A percentile compares a stretch with the other conserved stretches of the same genome.
These are phyloP conservation scores for Clarias batrachus DNA, from an alignment of 2,113 vertebrate species.

Conservation along the genomic window DNA sequence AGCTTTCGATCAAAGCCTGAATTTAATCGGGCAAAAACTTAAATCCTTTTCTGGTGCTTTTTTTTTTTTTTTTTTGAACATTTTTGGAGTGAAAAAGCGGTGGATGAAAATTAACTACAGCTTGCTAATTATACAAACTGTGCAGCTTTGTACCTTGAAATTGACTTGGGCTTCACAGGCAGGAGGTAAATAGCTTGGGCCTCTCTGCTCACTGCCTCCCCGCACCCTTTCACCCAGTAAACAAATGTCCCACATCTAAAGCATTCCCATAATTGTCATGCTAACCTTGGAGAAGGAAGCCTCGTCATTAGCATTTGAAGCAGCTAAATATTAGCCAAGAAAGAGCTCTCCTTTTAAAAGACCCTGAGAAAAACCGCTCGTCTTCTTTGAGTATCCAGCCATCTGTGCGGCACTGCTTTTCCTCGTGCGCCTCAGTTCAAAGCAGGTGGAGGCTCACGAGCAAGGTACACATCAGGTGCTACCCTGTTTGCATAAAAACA, in stretches of 20 bases:
- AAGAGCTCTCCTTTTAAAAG: constrained; percentile 89
- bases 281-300: constrained; percentile 96
- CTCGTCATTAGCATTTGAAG: constrained; percentile 99
- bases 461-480: constrained; percentile 17
- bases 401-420: constrained; percentile 83
- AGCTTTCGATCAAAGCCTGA: constrained; percentile 20
- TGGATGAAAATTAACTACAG: constrained; percentile 75
- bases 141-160: constrained; percentile 82
- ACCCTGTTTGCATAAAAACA: not conserved
- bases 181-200: constrained; percentile 75
- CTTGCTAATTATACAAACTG: constrained; percentile 74
- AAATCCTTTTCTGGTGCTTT: constrained; percentile 20
- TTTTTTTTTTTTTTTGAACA: not conserved
- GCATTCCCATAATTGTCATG: constrained; percentile 99
- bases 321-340: constrained; percentile 99
- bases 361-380: constrained; percentile 89
- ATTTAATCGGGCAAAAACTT: constrained; percentile 26
- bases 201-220: constrained; percentile 73
- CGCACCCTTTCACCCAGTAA: constrained; percentile 89
- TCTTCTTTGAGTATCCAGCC: constrained; percentile 83
- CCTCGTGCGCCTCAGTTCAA: constrained; percentile 64
- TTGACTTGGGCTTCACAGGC: constrained; percentile 81
- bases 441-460: constrained; percentile 60
- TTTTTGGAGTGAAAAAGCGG: constrained; percentile 69
- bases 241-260: constrained; percentile 97